Base-by-base conservation (phyloP, 2,113 vertebrate genomes). In the Pontoporia blainvillei region DNA sequence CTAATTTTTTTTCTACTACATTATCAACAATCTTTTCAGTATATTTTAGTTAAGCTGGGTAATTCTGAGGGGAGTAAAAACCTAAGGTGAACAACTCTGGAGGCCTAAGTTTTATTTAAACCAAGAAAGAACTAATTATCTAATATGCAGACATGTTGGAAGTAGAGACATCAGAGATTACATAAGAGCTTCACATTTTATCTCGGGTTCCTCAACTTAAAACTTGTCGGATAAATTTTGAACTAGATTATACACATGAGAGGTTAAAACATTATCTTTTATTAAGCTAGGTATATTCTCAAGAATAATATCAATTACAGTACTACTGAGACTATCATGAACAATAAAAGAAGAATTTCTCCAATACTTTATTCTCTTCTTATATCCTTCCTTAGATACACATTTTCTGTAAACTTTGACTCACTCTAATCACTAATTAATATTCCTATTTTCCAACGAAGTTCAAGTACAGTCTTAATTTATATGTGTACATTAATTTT, bases 81-180 rank as follows among this genome's bases (percentile, higher is more conserved):
- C 3, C 5, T 52, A 75, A 64, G 23, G 44, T 57, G 20, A 91
- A 7, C 87, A 71, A 84, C 17, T 89, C 6, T 39, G 3, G 57
- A 89, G 11, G 83, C 29, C 44, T 81, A 69, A 89, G 78, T 91
- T 96, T 91, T 96, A 84, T 83, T 57, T 90, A 92, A 81, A 86
- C n/a, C 39, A 27, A 73, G 11, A 49, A 89, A 62, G n/a, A 69
- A 88, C 41, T 86, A 90, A 78, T 72, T 82, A 67, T 62, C 34
- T 36, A n/a, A 62, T 83, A 87, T 34, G 29, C 15, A 73, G 11
- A 95, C 1, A 90, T 46, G 13, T 17, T 96, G 34, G 14, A 96
- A 61, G 27, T 49, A 31, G 18, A 85, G 25, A 69, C 6, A 59
- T 54, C 23, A 95, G 29, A 92, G n/a, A 72, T 21, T 41, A 54